Conservation (phyloP, 2,797 vertebrate genomes). For the Acanthurus lineatus region DNA sequence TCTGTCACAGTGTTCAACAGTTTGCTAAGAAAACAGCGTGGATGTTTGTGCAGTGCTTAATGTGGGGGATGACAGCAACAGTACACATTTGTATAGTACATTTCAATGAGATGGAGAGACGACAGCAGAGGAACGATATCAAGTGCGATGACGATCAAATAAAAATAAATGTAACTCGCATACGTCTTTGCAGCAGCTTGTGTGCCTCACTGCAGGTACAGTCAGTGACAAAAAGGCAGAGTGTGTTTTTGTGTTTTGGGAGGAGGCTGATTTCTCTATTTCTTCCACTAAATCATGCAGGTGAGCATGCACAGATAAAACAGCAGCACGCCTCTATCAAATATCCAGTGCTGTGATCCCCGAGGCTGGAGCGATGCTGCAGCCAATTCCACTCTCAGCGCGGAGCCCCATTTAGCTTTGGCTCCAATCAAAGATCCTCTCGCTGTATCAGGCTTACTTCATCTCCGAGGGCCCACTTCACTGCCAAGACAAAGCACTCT, state of each 20-base stretch:
- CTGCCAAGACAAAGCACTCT: conserved; percentile 32
- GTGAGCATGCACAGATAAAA: conserved; percentile 39
- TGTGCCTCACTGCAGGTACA: background rate
- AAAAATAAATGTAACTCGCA: conserved; percentile 25
- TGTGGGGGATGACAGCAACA: conserved; percentile 15
- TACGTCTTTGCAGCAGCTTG: conserved; percentile 6
- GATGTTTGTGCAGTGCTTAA: conserved; percentile 24
- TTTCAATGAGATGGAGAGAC: conserved; percentile 6
- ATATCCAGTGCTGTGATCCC: conserved; percentile 47
- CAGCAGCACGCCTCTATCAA: conserved; percentile 21
- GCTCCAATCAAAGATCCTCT: conserved; percentile 72
- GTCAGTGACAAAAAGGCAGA: background rate
- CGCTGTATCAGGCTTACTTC: conserved; percentile 55
- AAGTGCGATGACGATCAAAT: conserved; percentile 31
- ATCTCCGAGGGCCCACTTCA: conserved; percentile 58
- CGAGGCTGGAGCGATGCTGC: conserved; percentile 34
- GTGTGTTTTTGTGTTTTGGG: conserved; percentile 7
- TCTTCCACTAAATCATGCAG: conserved; percentile 24
- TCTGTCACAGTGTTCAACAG: conserved; percentile 32
- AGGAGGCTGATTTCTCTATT: conserved; percentile 19
- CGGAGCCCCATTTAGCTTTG: conserved; percentile 58
- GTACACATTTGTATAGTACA: conserved; percentile 16
- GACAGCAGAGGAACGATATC: conserved; percentile 4
- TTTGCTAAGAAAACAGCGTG: conserved; percentile 27
- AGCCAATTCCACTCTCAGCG: conserved; percentile 51